Evolutionary conservation across 2,113 vertebrate genomes (phyloP).

Genomic region (Gasterosteus nipponicus): DNA sequence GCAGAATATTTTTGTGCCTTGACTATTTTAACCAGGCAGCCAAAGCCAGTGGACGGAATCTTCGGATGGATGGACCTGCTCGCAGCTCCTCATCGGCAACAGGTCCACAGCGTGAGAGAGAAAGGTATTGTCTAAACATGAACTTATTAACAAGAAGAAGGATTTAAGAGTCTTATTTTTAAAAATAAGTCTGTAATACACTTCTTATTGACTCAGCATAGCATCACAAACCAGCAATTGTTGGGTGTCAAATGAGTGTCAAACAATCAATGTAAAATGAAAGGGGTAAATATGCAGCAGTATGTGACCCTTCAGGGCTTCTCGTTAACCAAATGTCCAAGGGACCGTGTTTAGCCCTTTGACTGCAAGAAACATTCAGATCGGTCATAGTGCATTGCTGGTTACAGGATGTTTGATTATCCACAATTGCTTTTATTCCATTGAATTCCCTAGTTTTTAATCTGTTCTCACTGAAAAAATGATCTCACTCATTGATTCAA

Average conservation of each 20-base stretch:
- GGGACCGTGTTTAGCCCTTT: constrained; percentile 76
- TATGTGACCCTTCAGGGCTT: constrained; percentile 58
- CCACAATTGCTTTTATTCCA: constrained; percentile 45
- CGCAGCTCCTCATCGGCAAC: constrained; percentile 29
- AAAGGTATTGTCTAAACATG: constrained; percentile 41
- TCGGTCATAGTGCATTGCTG: constrained; percentile 73
- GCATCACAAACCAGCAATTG: constrained; percentile 68
- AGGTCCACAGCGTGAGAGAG: constrained; percentile 36
- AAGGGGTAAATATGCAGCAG: constrained; percentile 76
- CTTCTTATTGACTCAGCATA: constrained; percentile 63
- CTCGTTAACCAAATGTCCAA: constrained; percentile 54
- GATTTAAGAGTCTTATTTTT: constrained; percentile 5
- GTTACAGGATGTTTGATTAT: constrained; percentile 68
- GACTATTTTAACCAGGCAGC: constrained; percentile 49
- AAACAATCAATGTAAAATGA: constrained; percentile 66
- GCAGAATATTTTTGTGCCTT: constrained; percentile 50
- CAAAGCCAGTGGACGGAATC: constrained; percentile 50
- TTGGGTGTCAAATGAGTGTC: constrained; percentile 51
- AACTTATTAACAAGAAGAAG: constrained; percentile 44
- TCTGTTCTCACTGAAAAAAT: constrained; percentile 40
- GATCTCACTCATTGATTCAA: constrained; percentile 14
- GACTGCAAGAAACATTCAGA: constrained; percentile 73
- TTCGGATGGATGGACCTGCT: constrained; percentile 52
- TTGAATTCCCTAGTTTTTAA: constrained; percentile 42
- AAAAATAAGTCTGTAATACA: constrained; percentile 51